These are phyloP conservation scores for Ammodytes marinus DNA, from an alignment of 2,113 vertebrate species.

Conservation along the genomic window DNA sequence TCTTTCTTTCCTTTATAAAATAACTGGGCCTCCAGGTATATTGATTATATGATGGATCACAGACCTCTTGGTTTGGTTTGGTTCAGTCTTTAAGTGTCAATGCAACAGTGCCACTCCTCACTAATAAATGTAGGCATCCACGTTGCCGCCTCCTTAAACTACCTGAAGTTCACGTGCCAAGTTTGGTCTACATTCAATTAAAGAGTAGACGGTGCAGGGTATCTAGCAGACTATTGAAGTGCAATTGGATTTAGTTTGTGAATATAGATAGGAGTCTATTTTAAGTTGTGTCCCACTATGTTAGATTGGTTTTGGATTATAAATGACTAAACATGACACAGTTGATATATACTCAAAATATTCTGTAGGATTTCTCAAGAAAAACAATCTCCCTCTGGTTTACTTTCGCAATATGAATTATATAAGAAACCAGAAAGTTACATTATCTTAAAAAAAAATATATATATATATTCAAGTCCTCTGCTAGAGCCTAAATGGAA, in stretches of 20 bases:
- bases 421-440: not conserved
- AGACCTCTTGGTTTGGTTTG: slow-evolving; percentile 26
- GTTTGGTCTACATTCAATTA: slow-evolving; percentile 33
- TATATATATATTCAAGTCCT: not conserved
- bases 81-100: slow-evolving; percentile 60
- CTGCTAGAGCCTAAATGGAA: not conserved
- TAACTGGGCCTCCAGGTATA: slow-evolving; percentile 42
- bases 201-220: slow-evolving; percentile 11
- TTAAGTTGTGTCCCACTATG: slow-evolving; percentile 7
- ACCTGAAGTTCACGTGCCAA: slow-evolving; percentile 77
- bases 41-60: slow-evolving; percentile 26
- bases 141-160: slow-evolving; percentile 62
- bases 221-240: slow-evolving; percentile 48
- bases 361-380: slow-evolving; percentile 15
- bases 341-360: slow-evolving; percentile 5
- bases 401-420: slow-evolving; percentile 18
- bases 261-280: slow-evolving; percentile 22
- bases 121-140: slow-evolving; percentile 42
- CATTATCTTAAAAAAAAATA: not conserved
- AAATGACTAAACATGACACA: not conserved
- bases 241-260: slow-evolving; percentile 50
- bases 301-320: slow-evolving; percentile 32
- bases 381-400: slow-evolving; percentile 20
- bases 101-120: slow-evolving; percentile 64
- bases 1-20: slow-evolving; percentile 24